Percentiles rank a stretch among this genome's conserved stretches.
phyloP scores from a whole-genome alignment of 2,113 vertebrate species.

The Myrmecophaga tridactyla region DNA sequence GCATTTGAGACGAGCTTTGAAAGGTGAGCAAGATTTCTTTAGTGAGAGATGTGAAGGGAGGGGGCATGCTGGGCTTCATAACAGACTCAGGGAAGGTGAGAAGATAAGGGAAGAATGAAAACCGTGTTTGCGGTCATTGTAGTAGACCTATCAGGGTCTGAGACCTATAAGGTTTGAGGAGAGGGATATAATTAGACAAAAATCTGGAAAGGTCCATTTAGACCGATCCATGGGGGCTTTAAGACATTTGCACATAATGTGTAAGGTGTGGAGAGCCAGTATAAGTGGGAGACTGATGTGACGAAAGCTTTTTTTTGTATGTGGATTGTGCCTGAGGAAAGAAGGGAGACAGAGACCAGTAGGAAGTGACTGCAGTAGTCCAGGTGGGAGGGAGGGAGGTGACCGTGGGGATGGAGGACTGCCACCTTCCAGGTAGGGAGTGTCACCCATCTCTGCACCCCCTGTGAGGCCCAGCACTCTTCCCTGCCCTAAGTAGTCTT shows the following conservation, averaged over 20 bases:
- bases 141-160: background rate
- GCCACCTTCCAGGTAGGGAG: background rate
- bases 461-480: background rate
- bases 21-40: background rate
- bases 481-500: background rate
- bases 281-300: background rate
- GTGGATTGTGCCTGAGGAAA: background rate
- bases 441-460: background rate
- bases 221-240: background rate
- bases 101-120: background rate
- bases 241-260: background rate
- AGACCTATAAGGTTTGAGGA: too few relatives aligned
- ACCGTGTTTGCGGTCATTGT: background rate
- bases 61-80: background rate
- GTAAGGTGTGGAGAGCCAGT: background rate
- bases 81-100: background rate
- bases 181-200: background rate
- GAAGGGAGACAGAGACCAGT: background rate
- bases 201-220: background rate
- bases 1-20: background rate
- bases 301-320: background rate
- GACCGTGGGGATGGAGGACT: background rate
- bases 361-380: background rate
- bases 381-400: background rate
- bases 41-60: background rate